Base-by-base conservation (phyloP, 1,140 invertebrate genomes). In the Cotesia glomerata region DNA sequence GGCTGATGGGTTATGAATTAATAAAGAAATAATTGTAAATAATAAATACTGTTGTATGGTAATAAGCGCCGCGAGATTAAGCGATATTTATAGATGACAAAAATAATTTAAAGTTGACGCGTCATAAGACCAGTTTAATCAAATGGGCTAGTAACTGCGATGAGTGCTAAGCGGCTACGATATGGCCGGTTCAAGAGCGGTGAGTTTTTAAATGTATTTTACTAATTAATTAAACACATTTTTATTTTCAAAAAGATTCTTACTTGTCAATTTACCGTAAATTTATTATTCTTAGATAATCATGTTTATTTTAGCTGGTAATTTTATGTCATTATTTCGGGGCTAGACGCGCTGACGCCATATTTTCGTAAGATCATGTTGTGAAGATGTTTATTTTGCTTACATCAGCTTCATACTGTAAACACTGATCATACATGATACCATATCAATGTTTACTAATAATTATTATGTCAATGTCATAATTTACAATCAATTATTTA, bases 131-230 rank as follows among this genome's bases (percentile, higher is more conserved):
- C 9, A 32, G 62, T 36, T 36, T 8, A 13, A 36, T 64, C 35
- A 64, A 35, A 64, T 64, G n/a, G 62, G 11, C 14, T 64, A 64
- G 35, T 36, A 13, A 13, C 32, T 64, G 62, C 62, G n/a, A 64
- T 64, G 62, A 13, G 62, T 14, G 36, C 26, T 32, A 4, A 32
- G 18, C 26, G 11, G 16, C 26, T 18, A 5, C 34, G 62, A 64
- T 18, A 64, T 64, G 62, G 62, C 62, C 35, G 16, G n/a, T 8
- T 18, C 62, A 35, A 35, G 62, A 64, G 16, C n/a, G 62, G 62
- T 64, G 36, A 36, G 62, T 11, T 45, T 45, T 64, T 26, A 39
- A 34, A 5, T 36, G 26, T 26, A 1, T 35, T 36, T 35, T 64
- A n/a, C 39, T 56, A 13, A n/a, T n/a, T 56, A n/a, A 18, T 56